Evolutionary conservation across 1,140 invertebrate genomes (phyloP).

Genomic region (Ctenoplectra terminalis): DNA sequence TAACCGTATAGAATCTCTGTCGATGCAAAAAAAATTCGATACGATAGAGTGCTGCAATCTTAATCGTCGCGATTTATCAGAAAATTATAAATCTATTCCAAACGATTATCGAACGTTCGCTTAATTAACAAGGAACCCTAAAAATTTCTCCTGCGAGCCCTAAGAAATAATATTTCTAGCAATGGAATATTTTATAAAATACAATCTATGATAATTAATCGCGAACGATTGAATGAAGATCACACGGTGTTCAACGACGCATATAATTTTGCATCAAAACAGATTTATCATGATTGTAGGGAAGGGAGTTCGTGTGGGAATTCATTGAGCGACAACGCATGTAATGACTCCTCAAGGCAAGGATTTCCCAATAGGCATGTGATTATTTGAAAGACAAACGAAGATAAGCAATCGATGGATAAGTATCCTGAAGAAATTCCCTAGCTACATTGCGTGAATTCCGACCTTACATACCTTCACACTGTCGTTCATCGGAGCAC

Average conservation of each 20-base stretch:
- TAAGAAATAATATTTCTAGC: no score
- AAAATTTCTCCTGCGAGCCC: no score
- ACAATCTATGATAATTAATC: conserved; percentile 11
- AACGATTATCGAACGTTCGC: background rate
- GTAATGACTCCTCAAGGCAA: conserved; percentile 49
- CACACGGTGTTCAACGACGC: conserved; percentile 10
- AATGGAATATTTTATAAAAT: background rate
- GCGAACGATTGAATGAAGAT: conserved; percentile 20
- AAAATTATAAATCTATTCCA: background rate
- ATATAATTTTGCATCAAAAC: conserved; percentile 19
- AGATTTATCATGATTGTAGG: background rate
- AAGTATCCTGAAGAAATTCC: conserved; percentile 41
- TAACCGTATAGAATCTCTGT: background rate
- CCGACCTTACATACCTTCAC: background rate
- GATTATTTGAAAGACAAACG: conserved; percentile 52
- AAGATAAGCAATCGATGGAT: conserved; percentile 21
- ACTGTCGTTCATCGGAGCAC: background rate
- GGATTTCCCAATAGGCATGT: conserved; percentile 55
- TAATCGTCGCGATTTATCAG: background rate
- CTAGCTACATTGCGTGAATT: conserved; percentile 39
- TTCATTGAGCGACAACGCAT: conserved; percentile 37
- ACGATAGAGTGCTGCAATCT: no score
- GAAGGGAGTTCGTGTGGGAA: conserved; percentile 46
- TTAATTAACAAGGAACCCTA: no score
- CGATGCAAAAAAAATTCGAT: background rate